phyloP scores from a whole-genome alignment of 2,888 invertebrate genomes.

The Apotomis betuletana region DNA sequence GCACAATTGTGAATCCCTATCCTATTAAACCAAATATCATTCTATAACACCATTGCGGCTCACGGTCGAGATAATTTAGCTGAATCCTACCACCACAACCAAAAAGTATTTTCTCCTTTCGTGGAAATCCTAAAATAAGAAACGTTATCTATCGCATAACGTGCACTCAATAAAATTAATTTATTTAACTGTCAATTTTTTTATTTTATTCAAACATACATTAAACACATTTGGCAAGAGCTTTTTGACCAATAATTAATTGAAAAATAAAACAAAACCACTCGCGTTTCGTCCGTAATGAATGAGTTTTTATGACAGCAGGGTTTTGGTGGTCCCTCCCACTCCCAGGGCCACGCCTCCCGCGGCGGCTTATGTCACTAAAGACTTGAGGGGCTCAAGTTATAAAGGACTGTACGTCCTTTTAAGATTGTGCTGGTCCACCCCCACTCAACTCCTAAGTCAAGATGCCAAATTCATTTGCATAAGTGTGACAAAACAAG shows the following conservation, averaged over 20 bases:
- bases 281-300: constrained; percentile 15
- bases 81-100: too few species aligned
- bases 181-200: too few species aligned
- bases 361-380: neutral
- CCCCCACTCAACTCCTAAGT: constrained; percentile 6
- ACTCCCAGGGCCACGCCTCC: constrained; percentile 32
- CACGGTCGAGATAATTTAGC: too few species aligned
- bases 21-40: too few species aligned
- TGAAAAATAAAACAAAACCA: constrained; percentile 6
- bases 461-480: constrained; percentile 20
- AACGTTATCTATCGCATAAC: too few species aligned
- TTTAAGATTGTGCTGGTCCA: neutral
- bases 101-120: too few species aligned
- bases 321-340: constrained; percentile 16
- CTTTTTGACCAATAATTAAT: constrained; percentile 1
- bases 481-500: constrained; percentile 3
- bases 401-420: neutral
- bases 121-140: too few species aligned
- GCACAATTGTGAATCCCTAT: too few species aligned
- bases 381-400: neutral
- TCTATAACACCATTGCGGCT: too few species aligned
- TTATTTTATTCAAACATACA: too few species aligned
- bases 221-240: neutral
- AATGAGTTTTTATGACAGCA: constrained; percentile 21
- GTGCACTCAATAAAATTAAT: too few species aligned